Base-by-base conservation (phyloP, 2,888 invertebrate genomes). In the Andrena dorsata region DNA sequence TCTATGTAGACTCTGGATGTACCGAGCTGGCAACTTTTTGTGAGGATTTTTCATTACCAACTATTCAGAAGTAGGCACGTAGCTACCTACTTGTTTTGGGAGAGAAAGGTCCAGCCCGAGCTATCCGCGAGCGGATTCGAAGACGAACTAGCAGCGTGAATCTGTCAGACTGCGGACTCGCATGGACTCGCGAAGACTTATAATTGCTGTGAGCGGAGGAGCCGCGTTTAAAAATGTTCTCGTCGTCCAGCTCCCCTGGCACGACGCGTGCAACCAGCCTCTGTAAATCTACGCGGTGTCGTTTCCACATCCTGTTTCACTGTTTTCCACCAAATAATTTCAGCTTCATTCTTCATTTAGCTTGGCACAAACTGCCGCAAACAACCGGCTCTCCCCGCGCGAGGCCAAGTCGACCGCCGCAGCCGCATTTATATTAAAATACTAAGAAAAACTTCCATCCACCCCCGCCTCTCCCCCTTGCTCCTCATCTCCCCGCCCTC, bases 281-380 rank as follows among this genome's bases (percentile, higher is more conserved):
- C 89, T 90, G 92, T 94, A 93, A 94, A 94, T 94, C 92, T 92
- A 90, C 88, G 89, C 88, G 90, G 90, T 93, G 94, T 93, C 94
- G 92, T 93, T 93, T 93, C 92, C 94, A 94, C 93, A 92, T 93
- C 93, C 93, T 94, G 93, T 94, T 94, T 94, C 92, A 92, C 92
- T 93, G 93, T 93, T 94, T 94, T 93, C 92, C 91, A 92, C 92
- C 92, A 94, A 94, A 94, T 94, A 94, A 94, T 94, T 93, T 93
- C 92, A 92, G 94, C 93, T 94, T 93, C 93, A 94, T 94, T 94
- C 93, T 94, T 94, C 94, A 94, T 94, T 94, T 93, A 93, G 91
- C 92, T 92, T 93, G 93, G 94, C 93, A 94, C 93, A 92, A 94
- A 93, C 94, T 94, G 93, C 94, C 94, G 93, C 93, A 93, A 94